phyloP scores from a whole-genome alignment of 2,888 invertebrate genomes.

The Nomada fabriciana region DNA sequence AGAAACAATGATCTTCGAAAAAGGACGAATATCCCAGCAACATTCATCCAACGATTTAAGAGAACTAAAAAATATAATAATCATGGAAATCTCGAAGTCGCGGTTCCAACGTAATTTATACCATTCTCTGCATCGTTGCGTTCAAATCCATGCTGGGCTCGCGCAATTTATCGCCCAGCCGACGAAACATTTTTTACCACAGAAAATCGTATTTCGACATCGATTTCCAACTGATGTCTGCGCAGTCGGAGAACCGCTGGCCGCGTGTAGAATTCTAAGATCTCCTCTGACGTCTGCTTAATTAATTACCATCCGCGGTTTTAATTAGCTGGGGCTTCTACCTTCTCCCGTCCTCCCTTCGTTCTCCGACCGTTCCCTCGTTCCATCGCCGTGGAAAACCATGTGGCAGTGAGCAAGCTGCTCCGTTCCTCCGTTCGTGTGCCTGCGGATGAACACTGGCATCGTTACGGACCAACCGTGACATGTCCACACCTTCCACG shows the following conservation, averaged over 20 bases:
- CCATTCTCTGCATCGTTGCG: background rate
- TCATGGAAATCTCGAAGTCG: background rate
- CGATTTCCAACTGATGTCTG: conserved; percentile 61
- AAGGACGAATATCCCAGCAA: too few relatives aligned
- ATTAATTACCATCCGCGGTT: conserved; percentile 84
- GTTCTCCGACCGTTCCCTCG: conserved; percentile 37
- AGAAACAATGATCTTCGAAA: conserved; percentile 20
- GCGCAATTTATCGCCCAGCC: conserved; percentile 23
- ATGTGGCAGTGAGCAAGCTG: conserved; percentile 67
- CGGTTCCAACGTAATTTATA: conserved; percentile 20
- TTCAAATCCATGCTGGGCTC: background rate
- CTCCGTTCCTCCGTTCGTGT: conserved; percentile 17
- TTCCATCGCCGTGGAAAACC: conserved; percentile 72
- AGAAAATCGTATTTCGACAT: conserved; percentile 36
- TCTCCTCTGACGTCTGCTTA: conserved; percentile 83
- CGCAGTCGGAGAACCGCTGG: conserved; percentile 79
- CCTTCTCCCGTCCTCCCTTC: conserved; percentile 62
- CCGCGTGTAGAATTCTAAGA: conserved; percentile 80
- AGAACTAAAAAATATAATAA: background rate
- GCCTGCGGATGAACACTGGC: conserved; percentile 20
- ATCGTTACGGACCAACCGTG: conserved; percentile 50
- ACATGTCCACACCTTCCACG: conserved; percentile 66
- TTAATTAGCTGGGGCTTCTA: conserved; percentile 82
- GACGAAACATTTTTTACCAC: background rate
- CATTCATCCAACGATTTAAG: background rate